Evolutionary conservation across 2,888 invertebrate species (phyloP).

Genomic region (Drosophila stalkeri): DNA sequence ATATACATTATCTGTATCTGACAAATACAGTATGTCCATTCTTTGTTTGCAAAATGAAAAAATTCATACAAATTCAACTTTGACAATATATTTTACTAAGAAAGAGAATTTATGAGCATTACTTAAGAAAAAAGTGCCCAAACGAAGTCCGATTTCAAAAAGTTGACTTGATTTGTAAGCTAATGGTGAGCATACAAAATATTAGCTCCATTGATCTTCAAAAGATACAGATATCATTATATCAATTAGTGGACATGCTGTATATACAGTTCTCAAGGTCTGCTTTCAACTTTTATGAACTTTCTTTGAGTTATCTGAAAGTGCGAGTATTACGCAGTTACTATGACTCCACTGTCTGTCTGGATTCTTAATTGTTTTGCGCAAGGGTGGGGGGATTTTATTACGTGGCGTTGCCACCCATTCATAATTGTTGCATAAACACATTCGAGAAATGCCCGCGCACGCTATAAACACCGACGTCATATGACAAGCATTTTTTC

Average conservation of each 20-base stretch:
- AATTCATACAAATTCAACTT: too few species aligned
- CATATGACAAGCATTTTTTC: constrained; percentile 8
- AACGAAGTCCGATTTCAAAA: too few species aligned
- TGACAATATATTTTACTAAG: too few species aligned
- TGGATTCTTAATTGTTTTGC: constrained; percentile 6
- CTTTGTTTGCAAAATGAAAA: too few species aligned
- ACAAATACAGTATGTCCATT: too few species aligned
- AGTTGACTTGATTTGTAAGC: too few species aligned
- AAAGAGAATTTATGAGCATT: too few species aligned
- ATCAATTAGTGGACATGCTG: too few species aligned
- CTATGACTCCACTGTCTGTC: not conserved
- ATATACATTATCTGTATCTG: not conserved
- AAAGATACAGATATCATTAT: too few species aligned
- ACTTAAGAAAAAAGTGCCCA: too few species aligned
- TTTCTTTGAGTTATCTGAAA: not conserved
- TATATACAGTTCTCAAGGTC: not conserved
- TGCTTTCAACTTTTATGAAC: not conserved
- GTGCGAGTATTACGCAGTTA: not conserved
- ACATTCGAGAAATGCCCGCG: constrained; percentile 14
- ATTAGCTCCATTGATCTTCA: too few species aligned
- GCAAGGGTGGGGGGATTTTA: constrained; percentile 3
- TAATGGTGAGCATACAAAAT: too few species aligned
- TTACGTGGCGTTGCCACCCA: constrained; percentile 22
- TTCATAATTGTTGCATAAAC: constrained; percentile 18
- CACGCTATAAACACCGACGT: constrained; percentile 40